Evolutionary conservation across 2,888 invertebrate species (phyloP).

Genomic region (Drosophila mayaguana): DNA sequence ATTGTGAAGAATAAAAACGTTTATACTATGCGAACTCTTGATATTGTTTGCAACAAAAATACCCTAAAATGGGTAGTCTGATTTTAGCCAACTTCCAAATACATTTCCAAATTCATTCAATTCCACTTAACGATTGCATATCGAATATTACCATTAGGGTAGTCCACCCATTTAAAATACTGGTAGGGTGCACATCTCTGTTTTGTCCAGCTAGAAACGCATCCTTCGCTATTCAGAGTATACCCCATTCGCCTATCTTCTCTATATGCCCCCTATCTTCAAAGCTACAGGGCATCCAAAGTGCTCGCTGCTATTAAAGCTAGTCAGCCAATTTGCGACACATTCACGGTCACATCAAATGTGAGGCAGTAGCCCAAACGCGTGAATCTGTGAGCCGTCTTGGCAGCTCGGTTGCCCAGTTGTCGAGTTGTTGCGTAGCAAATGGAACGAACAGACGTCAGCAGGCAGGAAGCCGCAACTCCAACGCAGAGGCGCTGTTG

Average conservation of each 20-base stretch:
- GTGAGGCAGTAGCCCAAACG: constrained; percentile 56
- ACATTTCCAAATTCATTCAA: too few species aligned
- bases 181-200: neutral
- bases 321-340: constrained; percentile 27
- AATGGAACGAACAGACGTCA: constrained; percentile 34
- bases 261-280: accelerated
- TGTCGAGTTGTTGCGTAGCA: constrained; percentile 13
- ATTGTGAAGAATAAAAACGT: neutral
- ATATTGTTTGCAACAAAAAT: too few species aligned
- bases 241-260: neutral
- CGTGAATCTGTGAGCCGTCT: constrained; percentile 21
- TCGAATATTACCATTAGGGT: too few species aligned
- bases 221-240: neutral
- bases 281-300: neutral
- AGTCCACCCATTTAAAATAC: neutral
- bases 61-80: too few species aligned
- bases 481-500: neutral
- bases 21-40: too few species aligned
- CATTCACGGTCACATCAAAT: constrained; percentile 42
- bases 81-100: too few species aligned
- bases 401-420: constrained; percentile 22
- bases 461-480: constrained; percentile 36
- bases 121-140: too few species aligned
- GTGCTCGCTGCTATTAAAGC: constrained; percentile 15
- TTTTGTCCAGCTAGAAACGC: neutral